phyloP scores from a whole-genome alignment of 2,888 invertebrate genomes.

The Tyria jacobaeae region DNA sequence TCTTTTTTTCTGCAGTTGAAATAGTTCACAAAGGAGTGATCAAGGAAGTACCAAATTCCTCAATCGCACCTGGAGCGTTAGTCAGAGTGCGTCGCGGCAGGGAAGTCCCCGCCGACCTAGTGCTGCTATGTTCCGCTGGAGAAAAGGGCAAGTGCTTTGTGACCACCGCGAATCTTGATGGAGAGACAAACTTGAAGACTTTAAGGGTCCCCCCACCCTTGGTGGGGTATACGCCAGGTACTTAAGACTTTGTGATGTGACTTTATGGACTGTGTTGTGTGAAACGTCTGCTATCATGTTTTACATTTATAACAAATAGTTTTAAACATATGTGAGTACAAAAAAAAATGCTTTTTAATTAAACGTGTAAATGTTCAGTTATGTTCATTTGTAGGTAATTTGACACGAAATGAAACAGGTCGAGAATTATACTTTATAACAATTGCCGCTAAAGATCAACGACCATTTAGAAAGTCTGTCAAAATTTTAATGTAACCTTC shows the following conservation, averaged over 20 bases:
- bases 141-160: constrained; percentile 90
- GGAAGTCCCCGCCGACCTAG: constrained; percentile 93
- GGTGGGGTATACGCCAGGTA: constrained; percentile 77
- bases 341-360: background rate
- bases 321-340: too few species aligned
- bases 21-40: constrained; percentile 85
- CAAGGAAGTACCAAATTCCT: constrained; percentile 83
- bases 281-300: constrained; percentile 3
- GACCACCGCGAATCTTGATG: constrained; percentile 95
- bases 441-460: too few species aligned
- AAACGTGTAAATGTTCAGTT: too few species aligned
- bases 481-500: too few species aligned
- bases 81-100: constrained; percentile 90
- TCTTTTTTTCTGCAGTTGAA: constrained; percentile 74
- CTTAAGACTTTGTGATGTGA: constrained; percentile 15
- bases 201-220: constrained; percentile 77
- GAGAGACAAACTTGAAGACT: constrained; percentile 92
- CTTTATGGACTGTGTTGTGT: constrained; percentile 11
- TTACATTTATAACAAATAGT: too few species aligned
- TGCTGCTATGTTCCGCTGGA: constrained; percentile 90
- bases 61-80: constrained; percentile 92
- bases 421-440: too few species aligned
- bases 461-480: too few species aligned
- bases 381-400: too few species aligned
- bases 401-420: too few species aligned